These are phyloP conservation scores for Hapalemur alaotrensis DNA, from an alignment of 2,797 vertebrate species.

Conservation along the genomic window DNA sequence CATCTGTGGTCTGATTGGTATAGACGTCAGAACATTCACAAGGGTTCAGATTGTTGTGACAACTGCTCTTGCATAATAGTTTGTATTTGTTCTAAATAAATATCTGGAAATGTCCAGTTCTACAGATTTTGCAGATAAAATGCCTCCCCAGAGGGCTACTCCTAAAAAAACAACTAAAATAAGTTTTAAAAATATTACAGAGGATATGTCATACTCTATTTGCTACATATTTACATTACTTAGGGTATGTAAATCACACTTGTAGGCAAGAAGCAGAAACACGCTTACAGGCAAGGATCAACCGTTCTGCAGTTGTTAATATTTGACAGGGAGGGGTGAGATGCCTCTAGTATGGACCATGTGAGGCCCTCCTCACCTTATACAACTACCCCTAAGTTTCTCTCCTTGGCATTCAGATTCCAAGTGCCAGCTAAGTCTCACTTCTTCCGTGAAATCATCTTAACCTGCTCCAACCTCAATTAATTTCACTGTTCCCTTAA, in stretches of 20 bases:
- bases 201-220: not conserved
- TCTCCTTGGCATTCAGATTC: not conserved
- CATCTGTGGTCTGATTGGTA: conserved; percentile 27
- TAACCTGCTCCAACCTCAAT: not conserved
- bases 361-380: not conserved
- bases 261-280: conserved; percentile 26
- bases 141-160: not conserved
- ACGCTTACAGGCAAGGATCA: not conserved
- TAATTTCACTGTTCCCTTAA: not conserved
- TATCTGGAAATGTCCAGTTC: conserved; percentile 51
- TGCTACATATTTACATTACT: not conserved
- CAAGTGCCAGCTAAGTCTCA: not conserved
- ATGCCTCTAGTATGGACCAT: not conserved
- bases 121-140: conserved; percentile 32
- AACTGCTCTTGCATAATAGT: conserved; percentile 61
- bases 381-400: not conserved
- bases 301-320: not conserved
- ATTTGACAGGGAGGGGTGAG: not conserved
- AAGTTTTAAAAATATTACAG: conserved; percentile 35
- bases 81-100: conserved; percentile 42
- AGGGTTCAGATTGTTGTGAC: conserved; percentile 35
- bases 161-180: conserved; percentile 27
- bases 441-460: not conserved
- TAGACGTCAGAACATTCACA: conserved; percentile 20
- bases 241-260: not conserved